These are phyloP conservation scores for Siderastrea radians DNA, from an alignment of 92 coral and sea anemone species.

Conservation along the genomic window DNA sequence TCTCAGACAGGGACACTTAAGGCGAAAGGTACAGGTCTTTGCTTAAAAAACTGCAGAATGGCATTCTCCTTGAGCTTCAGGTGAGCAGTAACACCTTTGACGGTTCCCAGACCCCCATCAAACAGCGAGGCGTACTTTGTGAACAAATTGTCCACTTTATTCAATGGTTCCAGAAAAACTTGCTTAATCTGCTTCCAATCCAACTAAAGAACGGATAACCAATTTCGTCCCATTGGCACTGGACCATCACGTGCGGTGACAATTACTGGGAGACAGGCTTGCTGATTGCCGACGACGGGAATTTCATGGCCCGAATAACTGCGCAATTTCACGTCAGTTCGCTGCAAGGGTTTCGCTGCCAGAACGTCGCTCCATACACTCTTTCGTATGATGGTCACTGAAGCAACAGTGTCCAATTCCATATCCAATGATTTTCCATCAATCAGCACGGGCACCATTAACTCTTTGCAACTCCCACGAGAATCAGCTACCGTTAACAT, in stretches of 20 bases:
- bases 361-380: conserved; percentile 33
- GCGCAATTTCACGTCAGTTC: conserved; percentile 31
- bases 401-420: too few species aligned
- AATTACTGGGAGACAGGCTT: conserved; percentile 42
- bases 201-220: conserved; percentile 47
- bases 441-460: too few species aligned
- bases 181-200: conserved; percentile 50
- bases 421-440: too few species aligned
- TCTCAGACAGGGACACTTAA: too few species aligned
- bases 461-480: too few species aligned
- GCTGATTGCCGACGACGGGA: conserved; percentile 43
- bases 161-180: conserved; percentile 3
- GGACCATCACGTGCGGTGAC: conserved; percentile 45
- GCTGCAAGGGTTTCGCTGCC: conserved; percentile 29
- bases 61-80: not conserved
- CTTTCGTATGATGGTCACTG: conserved; percentile 47
- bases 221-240: conserved; percentile 50
- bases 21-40: not conserved
- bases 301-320: conserved; percentile 60
- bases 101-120: conserved; percentile 61
- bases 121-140: conserved; percentile 57
- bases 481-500: too few species aligned
- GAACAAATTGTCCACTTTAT: conserved; percentile 35
- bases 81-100: conserved; percentile 60
- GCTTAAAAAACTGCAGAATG: not conserved